Percentiles rank a stretch among this genome's conserved stretches.
These are phyloP conservation scores for Pseudonaja textilis DNA, from an alignment of 2,113 vertebrate genomes.

Conservation along the genomic window DNA sequence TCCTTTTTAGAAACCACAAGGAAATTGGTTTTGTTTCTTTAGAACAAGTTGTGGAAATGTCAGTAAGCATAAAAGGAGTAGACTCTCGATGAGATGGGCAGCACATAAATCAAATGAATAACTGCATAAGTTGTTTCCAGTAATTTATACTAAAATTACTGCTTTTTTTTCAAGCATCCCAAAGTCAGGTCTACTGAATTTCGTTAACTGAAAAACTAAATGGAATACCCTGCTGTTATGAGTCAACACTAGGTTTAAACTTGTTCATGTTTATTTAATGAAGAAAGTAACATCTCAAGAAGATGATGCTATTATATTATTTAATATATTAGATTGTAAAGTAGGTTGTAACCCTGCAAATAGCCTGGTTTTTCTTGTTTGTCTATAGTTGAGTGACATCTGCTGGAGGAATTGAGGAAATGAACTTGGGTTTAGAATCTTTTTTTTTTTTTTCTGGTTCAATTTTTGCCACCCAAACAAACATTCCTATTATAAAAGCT, in stretches of 20 bases:
- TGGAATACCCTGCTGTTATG: background rate
- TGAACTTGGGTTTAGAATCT: background rate
- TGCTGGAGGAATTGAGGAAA: constrained; percentile 26
- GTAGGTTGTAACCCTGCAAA: background rate
- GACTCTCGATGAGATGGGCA: background rate
- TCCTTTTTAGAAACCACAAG: background rate
- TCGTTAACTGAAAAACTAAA: background rate
- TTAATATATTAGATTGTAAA: background rate
- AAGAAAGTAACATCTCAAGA: background rate
- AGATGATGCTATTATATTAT: background rate
- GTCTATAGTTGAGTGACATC: constrained; percentile 45
- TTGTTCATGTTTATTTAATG: background rate
- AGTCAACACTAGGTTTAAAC: background rate
- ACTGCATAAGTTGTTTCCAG: background rate
- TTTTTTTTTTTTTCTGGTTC: background rate
- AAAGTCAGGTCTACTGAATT: background rate
- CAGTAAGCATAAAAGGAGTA: background rate
- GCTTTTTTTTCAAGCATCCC: background rate
- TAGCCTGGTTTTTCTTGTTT: background rate
- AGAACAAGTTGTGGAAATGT: background rate
- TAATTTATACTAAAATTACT: background rate
- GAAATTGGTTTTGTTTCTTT: background rate
- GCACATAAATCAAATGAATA: background rate
- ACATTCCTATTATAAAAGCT: background rate
- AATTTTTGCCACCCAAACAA: background rate